phyloP scores from a whole-genome alignment of 2,113 vertebrate genomes.

The Mastomys coucha region DNA sequence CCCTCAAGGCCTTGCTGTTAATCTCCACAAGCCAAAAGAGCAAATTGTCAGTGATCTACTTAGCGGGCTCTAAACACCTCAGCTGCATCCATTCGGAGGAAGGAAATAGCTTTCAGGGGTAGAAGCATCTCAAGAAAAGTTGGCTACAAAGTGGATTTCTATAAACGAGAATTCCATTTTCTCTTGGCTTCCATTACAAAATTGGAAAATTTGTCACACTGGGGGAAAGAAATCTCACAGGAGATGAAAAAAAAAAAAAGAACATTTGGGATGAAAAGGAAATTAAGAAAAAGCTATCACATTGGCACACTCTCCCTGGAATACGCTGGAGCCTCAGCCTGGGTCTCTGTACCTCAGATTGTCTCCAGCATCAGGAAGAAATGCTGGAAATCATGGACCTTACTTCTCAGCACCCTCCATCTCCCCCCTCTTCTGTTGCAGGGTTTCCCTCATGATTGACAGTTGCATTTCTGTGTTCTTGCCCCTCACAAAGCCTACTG shows the following conservation, averaged over 20 bases:
- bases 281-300: constrained; percentile 56
- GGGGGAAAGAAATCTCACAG: constrained; percentile 52
- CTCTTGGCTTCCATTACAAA: constrained; percentile 76
- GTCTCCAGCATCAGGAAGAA: constrained; percentile 10
- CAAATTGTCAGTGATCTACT: constrained; percentile 66
- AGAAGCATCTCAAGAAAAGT: constrained; percentile 77
- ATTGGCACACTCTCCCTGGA: constrained; percentile 1
- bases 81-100: neutral
- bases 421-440: neutral
- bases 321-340: neutral
- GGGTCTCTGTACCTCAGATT: neutral
- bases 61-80: constrained; percentile 67
- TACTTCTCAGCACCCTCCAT: neutral
- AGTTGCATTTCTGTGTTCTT: neutral
- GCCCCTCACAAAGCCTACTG: neutral
- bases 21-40: constrained; percentile 46
- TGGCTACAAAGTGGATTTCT: constrained; percentile 78
- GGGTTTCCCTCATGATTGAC: neutral
- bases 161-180: constrained; percentile 80
- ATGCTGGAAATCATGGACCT: neutral
- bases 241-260: constrained; percentile 56
- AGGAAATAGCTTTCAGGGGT: constrained; percentile 73
- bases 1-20: constrained; percentile 10
- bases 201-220: constrained; percentile 80
- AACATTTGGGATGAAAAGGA: constrained; percentile 73